Evolutionary conservation across 2,113 vertebrate species (phyloP), one percentile per base, ranked within the genome.

Genomic region (Platysteira castanea): DNA sequence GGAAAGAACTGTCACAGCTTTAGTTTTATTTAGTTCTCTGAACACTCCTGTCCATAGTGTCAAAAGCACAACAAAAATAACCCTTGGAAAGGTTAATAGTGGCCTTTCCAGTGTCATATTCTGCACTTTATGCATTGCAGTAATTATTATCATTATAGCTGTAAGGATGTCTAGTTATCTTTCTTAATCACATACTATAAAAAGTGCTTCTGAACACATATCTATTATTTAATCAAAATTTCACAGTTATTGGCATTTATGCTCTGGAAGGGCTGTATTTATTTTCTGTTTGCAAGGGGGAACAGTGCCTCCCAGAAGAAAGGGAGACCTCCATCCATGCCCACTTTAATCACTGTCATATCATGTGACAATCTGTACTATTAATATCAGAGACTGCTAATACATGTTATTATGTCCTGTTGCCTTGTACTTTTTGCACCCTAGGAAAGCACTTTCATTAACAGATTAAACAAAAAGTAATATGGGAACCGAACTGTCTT

Each of bases 181-280:
- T 98, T 98, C 97, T 98, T 99, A 99, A 98, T 99, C 99, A 98
- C 99, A 99, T 97, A 96, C 98, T 98, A 96, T 98, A 98, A 98
- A 98, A 98, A 98, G 97, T 96, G 97, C 98, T 98, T 97, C 98
- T 98, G 98, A 99, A 99, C 99, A 99, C 98, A 99, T 98, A 99
- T 99, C 99, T 99, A 99, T 99, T 99, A 99, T 99, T 99, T 99
- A 99, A 99, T 99, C 99, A 99, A 99, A 99, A 98, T 98, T 98
- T 99, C 98, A 98, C 98, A 98, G 98, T 99, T 98, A 98, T 98
- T 98, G 98, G 97, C 98, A 97, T 98, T 97, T 97, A 97, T 95
- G 97, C 97, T 98, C 98, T 97, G 84, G 77, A 97, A 98, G 97
- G 97, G 96, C 99, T 99, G 98, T 99, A 98, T 99, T 99, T 98